Evolutionary conservation across 1,140 invertebrate genomes (phyloP).

Genomic region (Ceratitis capitata): DNA sequence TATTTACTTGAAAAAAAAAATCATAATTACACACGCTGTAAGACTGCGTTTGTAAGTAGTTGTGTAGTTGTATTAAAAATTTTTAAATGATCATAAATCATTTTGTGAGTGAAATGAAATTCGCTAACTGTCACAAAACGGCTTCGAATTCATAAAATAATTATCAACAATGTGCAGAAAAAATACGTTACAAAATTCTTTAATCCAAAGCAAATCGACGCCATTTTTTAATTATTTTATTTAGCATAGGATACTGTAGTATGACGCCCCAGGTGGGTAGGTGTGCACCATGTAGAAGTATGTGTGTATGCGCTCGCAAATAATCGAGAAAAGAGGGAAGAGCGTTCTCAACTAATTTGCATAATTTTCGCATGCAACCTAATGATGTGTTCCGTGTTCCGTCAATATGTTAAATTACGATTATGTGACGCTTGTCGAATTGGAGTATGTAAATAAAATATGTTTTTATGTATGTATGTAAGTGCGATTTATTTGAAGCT

Average conservation of each 20-base stretch:
- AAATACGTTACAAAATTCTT: slow-evolving; percentile 6
- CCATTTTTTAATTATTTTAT: background rate
- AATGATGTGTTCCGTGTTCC: background rate
- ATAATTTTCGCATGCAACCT: slow-evolving; percentile 57
- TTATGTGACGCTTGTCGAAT: slow-evolving; percentile 45
- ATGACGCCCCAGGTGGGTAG: slow-evolving; percentile 16
- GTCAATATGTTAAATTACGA: slow-evolving; percentile 43
- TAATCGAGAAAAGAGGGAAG: slow-evolving; percentile 43
- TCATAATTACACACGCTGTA: background rate
- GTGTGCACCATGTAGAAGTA: background rate
- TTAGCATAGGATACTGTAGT: background rate
- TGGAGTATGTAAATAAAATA: background rate
- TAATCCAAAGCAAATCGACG: background rate
- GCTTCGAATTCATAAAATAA: slow-evolving; percentile 19
- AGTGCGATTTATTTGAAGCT: too few species aligned
- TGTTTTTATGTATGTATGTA: background rate
- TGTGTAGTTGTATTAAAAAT: background rate
- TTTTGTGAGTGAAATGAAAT: background rate
- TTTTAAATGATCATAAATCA: background rate
- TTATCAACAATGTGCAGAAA: slow-evolving; percentile 9
- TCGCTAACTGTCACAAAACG: slow-evolving; percentile 14
- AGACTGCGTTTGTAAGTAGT: too few species aligned
- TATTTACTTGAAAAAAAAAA: slow-evolving; percentile 5
- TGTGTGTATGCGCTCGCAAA: background rate
- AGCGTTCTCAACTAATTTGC: slow-evolving; percentile 54